Evolutionary conservation across 2,888 invertebrate genomes (phyloP), one percentile per base, ranked within the genome.

Genomic region (Nyleta sp.): DNA sequence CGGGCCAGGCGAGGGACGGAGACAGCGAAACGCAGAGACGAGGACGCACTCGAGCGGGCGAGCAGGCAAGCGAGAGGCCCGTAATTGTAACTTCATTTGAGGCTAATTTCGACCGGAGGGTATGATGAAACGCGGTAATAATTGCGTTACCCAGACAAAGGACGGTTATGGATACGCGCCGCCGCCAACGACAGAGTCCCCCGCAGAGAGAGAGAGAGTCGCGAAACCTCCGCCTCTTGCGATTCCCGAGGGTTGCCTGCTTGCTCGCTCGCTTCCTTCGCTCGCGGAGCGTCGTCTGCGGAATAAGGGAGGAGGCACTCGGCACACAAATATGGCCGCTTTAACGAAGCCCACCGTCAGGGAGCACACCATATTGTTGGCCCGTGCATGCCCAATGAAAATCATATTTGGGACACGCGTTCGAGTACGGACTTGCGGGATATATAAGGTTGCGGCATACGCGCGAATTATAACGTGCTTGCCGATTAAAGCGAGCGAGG

Each of bases 61-160:
- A 67, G 81, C 67, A 68, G 24, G 44, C 65, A 67, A 75, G 72
- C 70, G 79, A 81, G 82, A 83, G 85, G 80, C 82, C 83, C 87
- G 88, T 89, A 89, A 90, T 90, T 90, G 89, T 90, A 90, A 90
- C 90, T 90, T 89, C 90, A 88, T 90, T 90, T 90, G 89, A 87
- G 87, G 89, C 89, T 90, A 90, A 90, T 90, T 90, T 88, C 85
- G 83, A 84, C 83, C 82, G 85, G 88, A 86, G 88, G 87, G 87
- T 89, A 90, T 90, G 90, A 90, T 90, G 89, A 90, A 90, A 90
- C 89, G 87, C 87, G 86, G 88, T 88, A 88, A 89, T 90, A 90
- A 90, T 90, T 87, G 87, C 84, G 85, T 90, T 90, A 90, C 85
- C 87, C 83, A 88, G 88, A 90, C 90, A 90, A 90, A 90, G 89